phyloP scores from a whole-genome alignment of 2,797 vertebrate species.

The Leucoraja ocellata region DNA sequence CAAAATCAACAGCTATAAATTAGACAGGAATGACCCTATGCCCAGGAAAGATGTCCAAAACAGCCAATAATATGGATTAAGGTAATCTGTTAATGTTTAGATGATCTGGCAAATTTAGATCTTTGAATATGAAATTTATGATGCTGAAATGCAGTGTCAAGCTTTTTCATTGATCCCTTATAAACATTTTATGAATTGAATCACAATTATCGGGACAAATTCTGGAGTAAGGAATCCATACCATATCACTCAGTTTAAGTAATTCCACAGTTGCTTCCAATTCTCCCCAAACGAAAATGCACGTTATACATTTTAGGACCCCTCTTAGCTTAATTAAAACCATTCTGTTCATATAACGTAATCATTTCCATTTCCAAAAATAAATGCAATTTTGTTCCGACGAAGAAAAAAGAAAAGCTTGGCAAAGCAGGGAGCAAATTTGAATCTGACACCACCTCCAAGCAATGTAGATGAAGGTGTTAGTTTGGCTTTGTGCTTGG shows the following conservation, averaged over 20 bases:
- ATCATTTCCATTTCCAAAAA: conserved; percentile 10
- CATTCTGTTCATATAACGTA: background rate
- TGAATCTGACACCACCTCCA: background rate
- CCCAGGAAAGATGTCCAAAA: conserved; percentile 24
- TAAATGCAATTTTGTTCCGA: background rate
- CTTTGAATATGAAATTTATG: background rate
- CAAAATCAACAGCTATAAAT: background rate
- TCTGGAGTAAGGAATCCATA: conserved; percentile 54
- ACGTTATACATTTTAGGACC: background rate
- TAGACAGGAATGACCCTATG: background rate
- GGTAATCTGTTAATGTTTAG: conserved; percentile 29
- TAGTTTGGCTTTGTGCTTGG: background rate
- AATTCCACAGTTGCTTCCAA: conserved; percentile 8
- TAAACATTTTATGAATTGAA: conserved; percentile 60
- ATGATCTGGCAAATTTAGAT: conserved; percentile 1
- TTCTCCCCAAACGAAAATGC: background rate
- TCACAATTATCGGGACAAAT: conserved; percentile 56
- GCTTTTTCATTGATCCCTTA: conserved; percentile 48
- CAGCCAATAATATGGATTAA: background rate
- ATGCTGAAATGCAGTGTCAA: conserved; percentile 3
- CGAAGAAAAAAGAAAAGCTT: background rate
- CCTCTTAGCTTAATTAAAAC: background rate
- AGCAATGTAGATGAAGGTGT: background rate
- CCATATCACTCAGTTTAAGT: conserved; percentile 42
- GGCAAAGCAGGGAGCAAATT: background rate